Base-by-base conservation (phyloP, 2,888 invertebrate species). In the Hypena proboscidalis region DNA sequence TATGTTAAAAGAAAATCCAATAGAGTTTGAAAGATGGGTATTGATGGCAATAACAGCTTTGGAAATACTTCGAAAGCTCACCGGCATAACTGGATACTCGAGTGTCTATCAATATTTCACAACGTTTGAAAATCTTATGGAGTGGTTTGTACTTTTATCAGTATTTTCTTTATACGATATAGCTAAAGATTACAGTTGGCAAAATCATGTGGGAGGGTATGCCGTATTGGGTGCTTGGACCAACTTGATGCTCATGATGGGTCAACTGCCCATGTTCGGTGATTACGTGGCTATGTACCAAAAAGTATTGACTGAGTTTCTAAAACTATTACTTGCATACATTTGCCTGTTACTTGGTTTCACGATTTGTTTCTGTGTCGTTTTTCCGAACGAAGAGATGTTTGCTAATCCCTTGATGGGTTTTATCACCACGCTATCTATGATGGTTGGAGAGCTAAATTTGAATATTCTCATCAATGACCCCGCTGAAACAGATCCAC, bases 251-350 rank as follows among this genome's bases (percentile, higher is more conserved):
- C 77, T 96, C 34, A 96, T 97, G 95, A 95, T 97, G 75, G 97
- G 97, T 2, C 96, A 97, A 67, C 84, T 97, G 31, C 97, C 97
- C 0, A 94, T 96, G 78, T 96, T 97, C 67, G 97, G 97, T 25
- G 95, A 97, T 17, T 97, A 97, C 73, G 97, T 97, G 0, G 97
- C 97, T 0, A 97, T 97, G 97, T 97, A 97, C 63, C 96, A 96
- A 1, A 94, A 95, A 75, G 96, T 97, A 0, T 94, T 96, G 63
- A 95, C 94, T 1, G 97, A 97, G 81, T 97, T 97, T 63, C 93
- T 96, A 13, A 96, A 97, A 70, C 85, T 97, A 7, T 92, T 97
- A 15, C 83, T 96, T 62, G 97, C 97, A 0, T 97, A 97, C 70
- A 94, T 95, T 0, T 97, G 97, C 66, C 91, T 97, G 34, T 83